These are phyloP conservation scores for Sporophila hypoxantha DNA, from an alignment of 2,113 vertebrate genomes.

Conservation along the genomic window DNA sequence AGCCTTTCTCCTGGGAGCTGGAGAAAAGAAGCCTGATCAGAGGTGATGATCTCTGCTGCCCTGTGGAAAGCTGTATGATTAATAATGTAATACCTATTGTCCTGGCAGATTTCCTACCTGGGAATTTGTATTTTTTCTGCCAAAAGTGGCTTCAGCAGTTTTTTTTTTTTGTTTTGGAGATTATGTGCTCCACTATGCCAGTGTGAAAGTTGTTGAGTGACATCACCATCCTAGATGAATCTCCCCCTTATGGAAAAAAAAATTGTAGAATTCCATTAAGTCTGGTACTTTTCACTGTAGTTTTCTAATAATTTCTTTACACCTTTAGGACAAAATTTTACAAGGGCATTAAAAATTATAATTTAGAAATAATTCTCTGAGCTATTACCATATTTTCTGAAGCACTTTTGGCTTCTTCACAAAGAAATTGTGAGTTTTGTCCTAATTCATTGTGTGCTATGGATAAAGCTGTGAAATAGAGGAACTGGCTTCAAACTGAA, in stretches of 20 bases:
- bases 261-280: neutral
- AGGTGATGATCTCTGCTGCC: neutral
- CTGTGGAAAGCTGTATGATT: neutral
- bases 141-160: neutral
- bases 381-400: neutral
- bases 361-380: neutral
- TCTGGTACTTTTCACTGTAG: neutral
- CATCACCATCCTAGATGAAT: neutral
- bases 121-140: neutral
- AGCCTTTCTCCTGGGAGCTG: conserved; percentile 13
- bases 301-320: neutral
- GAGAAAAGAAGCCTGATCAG: accelerated
- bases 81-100: neutral
- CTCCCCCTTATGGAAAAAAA: neutral
- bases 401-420: neutral
- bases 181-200: neutral
- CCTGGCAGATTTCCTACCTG: neutral
- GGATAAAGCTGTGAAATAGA: neutral
- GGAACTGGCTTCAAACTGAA: neutral
- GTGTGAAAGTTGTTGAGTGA: neutral
- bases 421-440: neutral
- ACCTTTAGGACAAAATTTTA: neutral
- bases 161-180: neutral
- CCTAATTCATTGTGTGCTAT: neutral
- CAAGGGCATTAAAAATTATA: neutral